Base-by-base conservation (phyloP, 2,797 vertebrate species). In the Netta rufina region DNA sequence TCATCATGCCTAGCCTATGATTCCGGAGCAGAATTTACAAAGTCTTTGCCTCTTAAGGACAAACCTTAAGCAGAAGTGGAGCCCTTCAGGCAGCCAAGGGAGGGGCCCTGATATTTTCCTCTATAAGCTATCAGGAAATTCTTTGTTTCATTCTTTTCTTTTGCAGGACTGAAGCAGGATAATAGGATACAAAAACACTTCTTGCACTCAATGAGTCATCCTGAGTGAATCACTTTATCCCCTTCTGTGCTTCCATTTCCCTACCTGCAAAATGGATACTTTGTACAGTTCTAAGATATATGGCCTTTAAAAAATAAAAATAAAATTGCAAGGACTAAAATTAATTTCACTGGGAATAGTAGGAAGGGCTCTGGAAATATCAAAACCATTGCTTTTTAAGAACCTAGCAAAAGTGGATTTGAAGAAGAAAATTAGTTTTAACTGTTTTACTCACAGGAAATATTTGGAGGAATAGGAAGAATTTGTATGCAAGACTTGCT, bases 1-100 rank as follows among this genome's bases (percentile, higher is more conserved):
- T 13, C 57, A 24, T 38, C 0, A 0, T 1, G 6, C 5, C 36
- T 13, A 9, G 17, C 30, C 8, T 2, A 2, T 0, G 1, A 7
- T 18, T 16, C 30, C 20, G 16, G 3, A 6, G 24, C 2, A 57
- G 47, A 78, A 77, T 11, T 41, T 49, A 27, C 43, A 43, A 64
- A 49, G 17, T 1, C 12, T 57, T 14, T 3, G 9, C 6, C 22
- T 75, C 13, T 5, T 30, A 7, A 19, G 9, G 2, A 87, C 19
- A 67, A 73, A 24, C 5, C 3, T 38, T 15, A 49, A 39, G 18
- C 21, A 85, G n/a, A 32, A 0, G 0, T 9, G 2, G 13, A 20
- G 0, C 5, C 4, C 16, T 18, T 8, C 33, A 21, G 20, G 54
- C 80, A 89, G 51, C 21, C 0, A 3, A 56, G 54, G 60, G 45